phyloP scores from a whole-genome alignment of 2,888 invertebrate species.

The Steromphala cineraria region DNA sequence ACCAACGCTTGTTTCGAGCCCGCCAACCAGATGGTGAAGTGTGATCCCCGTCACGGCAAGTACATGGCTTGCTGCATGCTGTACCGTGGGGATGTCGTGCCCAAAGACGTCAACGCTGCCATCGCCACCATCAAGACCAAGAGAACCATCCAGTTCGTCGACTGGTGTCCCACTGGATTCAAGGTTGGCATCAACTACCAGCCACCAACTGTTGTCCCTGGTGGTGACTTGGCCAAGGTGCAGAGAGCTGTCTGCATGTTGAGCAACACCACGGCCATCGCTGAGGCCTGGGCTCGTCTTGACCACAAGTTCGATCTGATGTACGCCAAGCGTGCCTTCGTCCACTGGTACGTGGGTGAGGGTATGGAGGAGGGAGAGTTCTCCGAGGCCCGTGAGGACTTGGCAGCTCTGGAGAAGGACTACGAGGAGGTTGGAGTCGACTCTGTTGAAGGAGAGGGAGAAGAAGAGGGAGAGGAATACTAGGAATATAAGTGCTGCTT shows the following conservation, averaged over 20 bases:
- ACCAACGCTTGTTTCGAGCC: slow-evolving; percentile 70
- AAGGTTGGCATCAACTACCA: slow-evolving; percentile 8
- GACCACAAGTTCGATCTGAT: slow-evolving; percentile 5
- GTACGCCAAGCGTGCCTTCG: neutral
- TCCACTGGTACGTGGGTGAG: slow-evolving; percentile 2
- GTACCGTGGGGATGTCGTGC: slow-evolving; percentile 64
- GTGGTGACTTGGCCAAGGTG: neutral
- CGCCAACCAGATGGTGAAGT: slow-evolving; percentile 72
- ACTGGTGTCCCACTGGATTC: slow-evolving; percentile 73
- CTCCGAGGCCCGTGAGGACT: slow-evolving; percentile 3
- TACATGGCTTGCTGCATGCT: slow-evolving; percentile 73
- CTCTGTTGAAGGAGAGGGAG: slow-evolving; percentile 4
- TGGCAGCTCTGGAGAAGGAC: neutral
- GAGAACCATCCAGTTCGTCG: slow-evolving; percentile 50
- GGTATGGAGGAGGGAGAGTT: slow-evolving; percentile 6
- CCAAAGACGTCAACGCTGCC: slow-evolving; percentile 61
- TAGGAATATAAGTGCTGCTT: neutral
- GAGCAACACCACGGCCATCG: slow-evolving; percentile 4
- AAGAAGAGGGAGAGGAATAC: neutral
- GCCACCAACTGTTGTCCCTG: slow-evolving; percentile 5
- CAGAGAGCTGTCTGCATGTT: slow-evolving; percentile 5
- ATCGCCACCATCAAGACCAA: slow-evolving; percentile 58
- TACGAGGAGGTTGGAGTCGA: slow-evolving; percentile 6
- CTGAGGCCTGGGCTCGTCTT: slow-evolving; percentile 7
- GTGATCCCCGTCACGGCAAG: slow-evolving; percentile 73